Percentiles rank a stretch among this genome's conserved stretches.
Evolutionary conservation across 2,797 vertebrate genomes (phyloP).

Genomic region (Tinamus major): DNA sequence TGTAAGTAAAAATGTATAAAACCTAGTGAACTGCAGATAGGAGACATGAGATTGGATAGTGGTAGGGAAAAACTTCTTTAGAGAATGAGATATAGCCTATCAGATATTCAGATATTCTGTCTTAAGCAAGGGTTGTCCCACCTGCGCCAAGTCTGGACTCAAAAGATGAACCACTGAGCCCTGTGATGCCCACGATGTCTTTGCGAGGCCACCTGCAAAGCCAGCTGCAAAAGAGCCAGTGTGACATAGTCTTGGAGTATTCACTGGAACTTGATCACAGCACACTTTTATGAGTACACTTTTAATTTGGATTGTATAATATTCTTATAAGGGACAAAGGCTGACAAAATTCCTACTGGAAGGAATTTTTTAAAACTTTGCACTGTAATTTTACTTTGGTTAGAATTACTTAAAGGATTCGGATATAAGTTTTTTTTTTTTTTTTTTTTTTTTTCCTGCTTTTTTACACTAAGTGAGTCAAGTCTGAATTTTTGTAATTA

Average conservation of each 20-base stretch:
- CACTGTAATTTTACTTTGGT: neutral
- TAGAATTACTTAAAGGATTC: neutral
- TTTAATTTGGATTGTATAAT: neutral
- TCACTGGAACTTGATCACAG: neutral
- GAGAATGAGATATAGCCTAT: neutral
- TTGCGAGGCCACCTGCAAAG: neutral
- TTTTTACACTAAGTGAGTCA: neutral
- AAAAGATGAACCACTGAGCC: neutral
- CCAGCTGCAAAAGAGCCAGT: accelerated
- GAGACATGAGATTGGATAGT: neutral
- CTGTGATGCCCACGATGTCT: accelerated
- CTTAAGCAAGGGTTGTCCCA: neutral
- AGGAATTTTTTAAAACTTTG: neutral
- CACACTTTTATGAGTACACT: neutral
- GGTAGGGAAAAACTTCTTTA: neutral
- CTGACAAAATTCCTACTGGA: neutral
- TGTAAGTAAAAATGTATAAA: neutral
- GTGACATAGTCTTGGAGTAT: neutral
- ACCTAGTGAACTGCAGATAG: neutral
- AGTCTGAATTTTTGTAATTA: neutral
- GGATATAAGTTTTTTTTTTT: neutral
- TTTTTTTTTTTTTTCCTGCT: accelerated
- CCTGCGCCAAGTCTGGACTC: neutral
- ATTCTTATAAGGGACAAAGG: neutral
- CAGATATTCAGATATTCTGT: neutral